phyloP scores from a whole-genome alignment of 64 coral and sea anemone genomes.

The Pocillopora damicornis region DNA sequence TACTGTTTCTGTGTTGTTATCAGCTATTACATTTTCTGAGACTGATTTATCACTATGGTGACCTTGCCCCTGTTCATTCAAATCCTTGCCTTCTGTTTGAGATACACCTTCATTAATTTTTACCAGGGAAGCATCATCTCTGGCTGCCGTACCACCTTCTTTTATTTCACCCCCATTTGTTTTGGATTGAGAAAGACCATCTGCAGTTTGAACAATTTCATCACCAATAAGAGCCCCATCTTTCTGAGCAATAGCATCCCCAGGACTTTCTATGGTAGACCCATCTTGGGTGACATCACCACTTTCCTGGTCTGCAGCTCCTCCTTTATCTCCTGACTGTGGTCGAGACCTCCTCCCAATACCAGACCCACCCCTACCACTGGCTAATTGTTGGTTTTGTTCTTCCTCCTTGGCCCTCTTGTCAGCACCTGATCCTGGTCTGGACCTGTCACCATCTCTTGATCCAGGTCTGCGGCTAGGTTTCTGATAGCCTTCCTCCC shows the following conservation, averaged over 20 bases:
- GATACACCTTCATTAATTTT: background rate
- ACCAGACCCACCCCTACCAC: slow-evolving; percentile 3
- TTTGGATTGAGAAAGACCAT: background rate
- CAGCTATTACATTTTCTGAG: no score
- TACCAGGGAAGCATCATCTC: background rate
- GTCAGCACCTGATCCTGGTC: background rate
- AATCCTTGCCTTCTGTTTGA: background rate
- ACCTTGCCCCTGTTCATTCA: background rate
- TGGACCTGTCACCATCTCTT: background rate
- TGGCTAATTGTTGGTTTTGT: background rate
- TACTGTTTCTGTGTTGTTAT: background rate
- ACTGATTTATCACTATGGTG: slow-evolving; percentile 8
- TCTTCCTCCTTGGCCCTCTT: background rate
- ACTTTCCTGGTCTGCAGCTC: background rate
- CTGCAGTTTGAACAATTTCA: background rate
- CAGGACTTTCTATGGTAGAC: background rate
- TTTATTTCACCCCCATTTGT: background rate
- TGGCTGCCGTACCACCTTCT: background rate
- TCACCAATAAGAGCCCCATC: background rate
- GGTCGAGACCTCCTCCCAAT: background rate
- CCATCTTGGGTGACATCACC: background rate
- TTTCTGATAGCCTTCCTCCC: slow-evolving; percentile 1
- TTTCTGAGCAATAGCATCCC: background rate
- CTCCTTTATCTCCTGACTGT: slow-evolving; percentile 9
- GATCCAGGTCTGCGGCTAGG: slow-evolving; percentile 24